Evolutionary conservation across 2,888 invertebrate genomes (phyloP).

Genomic region (Thumatha senex): DNA sequence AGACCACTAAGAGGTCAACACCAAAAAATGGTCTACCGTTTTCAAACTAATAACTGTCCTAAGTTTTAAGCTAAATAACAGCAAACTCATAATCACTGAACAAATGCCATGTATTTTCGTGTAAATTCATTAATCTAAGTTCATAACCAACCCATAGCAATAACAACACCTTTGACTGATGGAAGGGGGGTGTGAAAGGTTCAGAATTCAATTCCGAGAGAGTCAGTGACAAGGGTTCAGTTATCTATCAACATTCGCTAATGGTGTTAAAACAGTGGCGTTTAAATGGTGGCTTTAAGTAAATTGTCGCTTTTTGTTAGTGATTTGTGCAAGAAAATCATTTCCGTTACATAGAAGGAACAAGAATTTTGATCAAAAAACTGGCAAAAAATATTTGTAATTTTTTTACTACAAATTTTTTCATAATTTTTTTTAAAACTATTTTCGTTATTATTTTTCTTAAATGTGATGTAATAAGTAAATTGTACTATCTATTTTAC

Average conservation of each 20-base stretch:
- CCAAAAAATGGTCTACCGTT: neutral
- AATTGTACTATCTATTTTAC: no score
- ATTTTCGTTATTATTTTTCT: neutral
- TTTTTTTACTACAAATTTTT: neutral
- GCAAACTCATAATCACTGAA: no score
- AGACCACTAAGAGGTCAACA: no score
- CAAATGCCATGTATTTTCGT: constrained; percentile 3
- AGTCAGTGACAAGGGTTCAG: constrained; percentile 38
- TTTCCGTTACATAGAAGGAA: no score
- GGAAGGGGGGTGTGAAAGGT: constrained; percentile 30
- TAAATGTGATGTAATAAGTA: no score
- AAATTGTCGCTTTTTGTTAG: constrained; percentile 24
- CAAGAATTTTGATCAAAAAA: neutral
- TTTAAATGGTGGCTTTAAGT: constrained; percentile 22
- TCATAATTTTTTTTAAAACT: neutral
- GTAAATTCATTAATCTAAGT: constrained; percentile 33
- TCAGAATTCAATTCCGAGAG: constrained; percentile 37
- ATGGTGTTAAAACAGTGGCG: constrained; percentile 30
- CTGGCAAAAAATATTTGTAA: no score
- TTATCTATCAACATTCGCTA: constrained; percentile 38
- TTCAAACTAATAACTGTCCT: neutral
- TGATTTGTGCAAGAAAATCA: neutral
- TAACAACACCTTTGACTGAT: constrained; percentile 34
- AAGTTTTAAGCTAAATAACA: neutral
- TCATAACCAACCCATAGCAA: constrained; percentile 39